Base-by-base conservation (phyloP, 35 echinoderm and acorn worm species). In the Heliocidaris tuberculata region DNA sequence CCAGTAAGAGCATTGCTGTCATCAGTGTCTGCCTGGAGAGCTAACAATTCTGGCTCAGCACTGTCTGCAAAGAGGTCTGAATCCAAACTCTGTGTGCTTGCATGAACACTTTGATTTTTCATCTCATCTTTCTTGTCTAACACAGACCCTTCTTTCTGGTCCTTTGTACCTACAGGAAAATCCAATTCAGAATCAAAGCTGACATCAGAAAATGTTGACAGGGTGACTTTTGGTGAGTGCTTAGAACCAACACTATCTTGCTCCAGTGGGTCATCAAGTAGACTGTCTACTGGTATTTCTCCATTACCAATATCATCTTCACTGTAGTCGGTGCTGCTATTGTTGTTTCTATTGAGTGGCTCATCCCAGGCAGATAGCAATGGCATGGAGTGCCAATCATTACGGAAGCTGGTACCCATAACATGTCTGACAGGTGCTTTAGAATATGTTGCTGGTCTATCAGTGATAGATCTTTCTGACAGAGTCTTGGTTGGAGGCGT, bases 161-260 rank as follows among this genome's bases (percentile, higher is more conserved):
- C 19, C 5, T 96, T n/a, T 2, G 56, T 30, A 52, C 91, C 91
- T n/a, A 59, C 29, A 48, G 91, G 91, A 6, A 93, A 59, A 29
- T 93, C 91, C 30, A 93, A 52, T 30, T 99, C 97, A 17, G 96
- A 97, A 94, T 99, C 97, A 93, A 99, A 96, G 95, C 96, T 99
- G 85, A 99, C 59, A 88, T 98, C 97, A 85, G 96, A 98, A 48
- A 98, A 98, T 29, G 52, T 71, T 93, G 96, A 88, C 16, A 98
- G 88, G 16, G 90, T 42, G 32, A 9, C 91, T 86, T 70, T 93
- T 31, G 71, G 47, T 92, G 32, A 49, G 21, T 50, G 48, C 60
- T 86, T 92, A 21, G 56, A 30, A 21, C 49, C 27, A 60, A 27
- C 87, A 10, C 48, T 31, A 85, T 30, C 32, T 9, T 12, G 30